Percentiles rank a stretch among this genome's conserved stretches.
Conservation (phyloP, 2,888 invertebrate species). For the Parnassius apollo region DNA sequence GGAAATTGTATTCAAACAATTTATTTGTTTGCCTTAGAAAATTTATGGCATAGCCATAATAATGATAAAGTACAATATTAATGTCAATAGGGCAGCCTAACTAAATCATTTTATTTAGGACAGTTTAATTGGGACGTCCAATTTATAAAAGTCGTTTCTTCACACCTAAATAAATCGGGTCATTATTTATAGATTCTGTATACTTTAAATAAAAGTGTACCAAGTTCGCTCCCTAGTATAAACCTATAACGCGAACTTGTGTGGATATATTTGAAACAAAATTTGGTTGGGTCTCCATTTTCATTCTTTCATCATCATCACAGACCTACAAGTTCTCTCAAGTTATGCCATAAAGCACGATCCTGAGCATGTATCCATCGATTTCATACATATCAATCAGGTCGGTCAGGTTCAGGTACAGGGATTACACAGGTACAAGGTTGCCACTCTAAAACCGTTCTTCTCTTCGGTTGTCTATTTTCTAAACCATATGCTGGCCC, state of each 20-base stretch:
- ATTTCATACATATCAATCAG: too few relatives aligned
- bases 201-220: conserved; percentile 11
- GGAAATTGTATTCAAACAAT: not conserved
- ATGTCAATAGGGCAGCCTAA: conserved; percentile 12
- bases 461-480: too few relatives aligned
- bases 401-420: too few relatives aligned
- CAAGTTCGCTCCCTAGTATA: conserved; percentile 6
- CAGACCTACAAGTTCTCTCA: too few relatives aligned
- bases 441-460: too few relatives aligned
- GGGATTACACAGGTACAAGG: too few relatives aligned
- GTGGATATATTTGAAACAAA: not conserved
- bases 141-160: conserved; percentile 6
- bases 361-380: too few relatives aligned
- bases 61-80: conserved; percentile 11
- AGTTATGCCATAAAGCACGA: too few relatives aligned
- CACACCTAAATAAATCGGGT: conserved; percentile 7
- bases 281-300: not conserved
- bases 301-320: too few relatives aligned
- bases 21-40: not conserved
- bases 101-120: conserved; percentile 1
- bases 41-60: conserved; percentile 6
- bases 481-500: too few relatives aligned
- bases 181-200: conserved; percentile 1
- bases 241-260: not conserved
- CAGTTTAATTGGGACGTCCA: conserved; percentile 10